phyloP scores from a whole-genome alignment of 1,140 invertebrate species.

The Callitettix versicolor region DNA sequence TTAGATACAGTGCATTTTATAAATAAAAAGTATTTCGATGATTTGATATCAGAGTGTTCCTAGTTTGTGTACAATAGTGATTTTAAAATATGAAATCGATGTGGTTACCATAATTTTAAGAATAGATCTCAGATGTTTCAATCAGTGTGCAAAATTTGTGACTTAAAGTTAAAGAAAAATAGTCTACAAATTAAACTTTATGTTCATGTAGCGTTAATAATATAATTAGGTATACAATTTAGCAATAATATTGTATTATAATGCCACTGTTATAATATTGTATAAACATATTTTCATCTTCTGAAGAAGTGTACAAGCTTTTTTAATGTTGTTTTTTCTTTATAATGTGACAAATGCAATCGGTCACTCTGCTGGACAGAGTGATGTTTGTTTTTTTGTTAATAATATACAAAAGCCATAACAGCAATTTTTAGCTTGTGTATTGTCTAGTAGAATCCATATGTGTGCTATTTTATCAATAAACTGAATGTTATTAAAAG shows the following conservation, averaged over 20 bases:
- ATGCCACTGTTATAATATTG: not conserved
- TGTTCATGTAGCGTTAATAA: not conserved
- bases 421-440: constrained; percentile 7
- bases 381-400: constrained; percentile 1
- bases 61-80: too few species aligned
- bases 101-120: not conserved
- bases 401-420: constrained; percentile 1
- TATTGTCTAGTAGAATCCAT: not conserved
- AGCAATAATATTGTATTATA: constrained; percentile 9
- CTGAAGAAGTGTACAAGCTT: constrained; percentile 3
- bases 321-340: constrained; percentile 9
- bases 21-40: too few species aligned
- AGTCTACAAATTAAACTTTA: not conserved
- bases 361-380: constrained; percentile 5
- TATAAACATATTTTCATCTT: constrained; percentile 8
- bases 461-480: too few species aligned
- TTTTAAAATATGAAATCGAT: too few species aligned
- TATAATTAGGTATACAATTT: not conserved
- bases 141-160: not conserved
- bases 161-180: not conserved
- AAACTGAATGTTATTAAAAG: too few species aligned
- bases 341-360: constrained; percentile 11
- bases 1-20: too few species aligned
- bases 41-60: too few species aligned
- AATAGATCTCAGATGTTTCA: not conserved